These are phyloP conservation scores for Fistularia tabacaria DNA, from an alignment of 2,797 vertebrate species.

Conservation along the genomic window DNA sequence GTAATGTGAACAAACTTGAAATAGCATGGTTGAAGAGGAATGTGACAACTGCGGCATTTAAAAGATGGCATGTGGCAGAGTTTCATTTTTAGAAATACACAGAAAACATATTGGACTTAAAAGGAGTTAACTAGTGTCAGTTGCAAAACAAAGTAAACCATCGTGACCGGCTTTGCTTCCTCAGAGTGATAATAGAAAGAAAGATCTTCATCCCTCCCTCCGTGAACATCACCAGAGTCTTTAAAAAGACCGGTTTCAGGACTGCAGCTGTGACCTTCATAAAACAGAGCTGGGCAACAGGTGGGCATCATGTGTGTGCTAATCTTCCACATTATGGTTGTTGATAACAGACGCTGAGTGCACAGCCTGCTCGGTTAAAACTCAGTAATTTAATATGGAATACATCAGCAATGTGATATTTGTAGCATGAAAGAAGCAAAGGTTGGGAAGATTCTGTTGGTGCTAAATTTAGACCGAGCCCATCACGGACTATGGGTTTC, in stretches of 20 bases:
- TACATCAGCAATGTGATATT: conserved; percentile 82
- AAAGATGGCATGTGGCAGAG: not conserved
- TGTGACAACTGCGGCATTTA: conserved; percentile 33
- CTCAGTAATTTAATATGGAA: conserved; percentile 79
- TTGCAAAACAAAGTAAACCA: conserved; percentile 20
- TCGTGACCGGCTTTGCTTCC: too few species aligned
- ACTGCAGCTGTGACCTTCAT: conserved; percentile 78
- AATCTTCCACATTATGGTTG: conserved; percentile 82
- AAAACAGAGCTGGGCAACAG: conserved; percentile 71
- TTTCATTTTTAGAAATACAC: too few species aligned
- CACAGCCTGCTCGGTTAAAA: conserved; percentile 73
- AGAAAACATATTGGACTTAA: too few species aligned
- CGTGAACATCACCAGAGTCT: conserved; percentile 49
- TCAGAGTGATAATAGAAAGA: conserved; percentile 31
- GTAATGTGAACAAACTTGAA: conserved; percentile 10
- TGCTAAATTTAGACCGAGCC: conserved; percentile 76
- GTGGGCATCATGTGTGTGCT: conserved; percentile 73
- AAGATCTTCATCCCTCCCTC: too few species aligned
- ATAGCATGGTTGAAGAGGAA: conserved; percentile 14
- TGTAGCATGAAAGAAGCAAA: conserved; percentile 74
- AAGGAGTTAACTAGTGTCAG: too few species aligned
- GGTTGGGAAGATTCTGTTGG: conserved; percentile 74
- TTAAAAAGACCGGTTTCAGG: conserved; percentile 76
- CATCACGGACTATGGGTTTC: conserved; percentile 73
- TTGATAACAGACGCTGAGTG: conserved; percentile 72